Evolutionary conservation across 2,888 invertebrate species (phyloP).

Genomic region (Synergus japonicus): DNA sequence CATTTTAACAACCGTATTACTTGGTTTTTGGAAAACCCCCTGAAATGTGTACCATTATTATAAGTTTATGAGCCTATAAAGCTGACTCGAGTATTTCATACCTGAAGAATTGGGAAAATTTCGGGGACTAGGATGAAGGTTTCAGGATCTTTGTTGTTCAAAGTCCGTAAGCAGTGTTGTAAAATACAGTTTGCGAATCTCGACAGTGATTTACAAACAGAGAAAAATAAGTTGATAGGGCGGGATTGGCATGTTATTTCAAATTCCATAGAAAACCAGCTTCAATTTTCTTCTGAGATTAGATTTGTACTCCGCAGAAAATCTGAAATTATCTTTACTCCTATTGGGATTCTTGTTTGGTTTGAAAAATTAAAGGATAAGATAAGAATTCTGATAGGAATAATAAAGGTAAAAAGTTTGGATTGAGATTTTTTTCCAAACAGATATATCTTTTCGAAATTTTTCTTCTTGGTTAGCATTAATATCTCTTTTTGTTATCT

Average conservation of each 20-base stretch:
- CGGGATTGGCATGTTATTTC: not conserved
- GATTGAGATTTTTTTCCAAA: not conserved
- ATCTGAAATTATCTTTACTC: not conserved
- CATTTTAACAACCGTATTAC: no score
- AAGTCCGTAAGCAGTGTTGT: not conserved
- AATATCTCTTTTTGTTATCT: not conserved
- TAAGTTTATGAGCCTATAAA: not conserved
- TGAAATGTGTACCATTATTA: no score
- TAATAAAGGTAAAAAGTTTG: not conserved
- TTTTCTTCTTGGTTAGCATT: not conserved
- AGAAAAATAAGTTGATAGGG: not conserved
- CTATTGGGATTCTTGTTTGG: not conserved
- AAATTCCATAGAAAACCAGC: not conserved
- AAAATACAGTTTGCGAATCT: not conserved
- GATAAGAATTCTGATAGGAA: constrained; percentile 4
- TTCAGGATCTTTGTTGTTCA: not conserved
- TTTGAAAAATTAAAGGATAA: not conserved
- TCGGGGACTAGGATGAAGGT: not conserved
- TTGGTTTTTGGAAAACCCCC: no score
- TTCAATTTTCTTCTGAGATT: constrained; percentile 1
- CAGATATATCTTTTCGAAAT: not conserved
- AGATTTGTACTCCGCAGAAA: not conserved
- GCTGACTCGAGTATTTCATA: not conserved
- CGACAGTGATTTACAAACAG: not conserved
- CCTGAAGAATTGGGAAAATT: not conserved